These are phyloP conservation scores for Cynocephalus volans DNA, from an alignment of 2,113 vertebrate genomes.

Conservation along the genomic window DNA sequence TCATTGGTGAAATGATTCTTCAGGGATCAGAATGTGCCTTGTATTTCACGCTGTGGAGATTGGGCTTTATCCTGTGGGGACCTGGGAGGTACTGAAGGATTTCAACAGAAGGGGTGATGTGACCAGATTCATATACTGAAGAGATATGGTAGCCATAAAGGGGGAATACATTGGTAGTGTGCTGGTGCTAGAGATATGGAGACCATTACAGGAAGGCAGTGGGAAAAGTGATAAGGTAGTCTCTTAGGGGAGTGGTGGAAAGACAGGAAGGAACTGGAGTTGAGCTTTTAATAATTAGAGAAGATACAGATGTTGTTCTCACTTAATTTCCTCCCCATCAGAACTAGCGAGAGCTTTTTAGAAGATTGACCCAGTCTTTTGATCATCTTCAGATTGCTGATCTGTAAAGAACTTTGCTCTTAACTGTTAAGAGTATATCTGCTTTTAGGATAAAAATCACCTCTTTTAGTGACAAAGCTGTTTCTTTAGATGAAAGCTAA, in stretches of 20 bases:
- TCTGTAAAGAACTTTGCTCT: slow-evolving; percentile 49
- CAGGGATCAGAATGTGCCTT: not conserved
- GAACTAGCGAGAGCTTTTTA: slow-evolving; percentile 17
- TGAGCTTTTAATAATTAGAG: not conserved
- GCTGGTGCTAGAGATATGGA: not conserved
- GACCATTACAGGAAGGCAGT: not conserved
- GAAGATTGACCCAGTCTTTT: not conserved
- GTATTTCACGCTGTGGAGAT: not conserved
- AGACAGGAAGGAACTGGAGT: not conserved
- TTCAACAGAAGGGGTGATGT: not conserved
- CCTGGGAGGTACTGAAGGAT: not conserved
- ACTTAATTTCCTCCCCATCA: not conserved
- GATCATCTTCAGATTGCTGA: slow-evolving; percentile 1
- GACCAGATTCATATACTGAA: slow-evolving; percentile 21
- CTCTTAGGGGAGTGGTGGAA: not conserved
- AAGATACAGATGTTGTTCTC: not conserved
- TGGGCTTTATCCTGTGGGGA: not conserved
- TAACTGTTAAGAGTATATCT: slow-evolving; percentile 32
- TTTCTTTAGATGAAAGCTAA: slow-evolving; percentile 28
- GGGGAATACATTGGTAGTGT: not conserved
- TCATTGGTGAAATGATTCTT: slow-evolving; percentile 32
- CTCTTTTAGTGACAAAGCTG: slow-evolving; percentile 45
- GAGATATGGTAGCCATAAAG: not conserved
- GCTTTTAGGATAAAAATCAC: not conserved
- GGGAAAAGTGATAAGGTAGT: not conserved